A percentile compares a stretch with the other conserved stretches of the same genome.
These are phyloP conservation scores for Monopterus albus DNA, from an alignment of 2,113 vertebrate species.

Conservation along the genomic window DNA sequence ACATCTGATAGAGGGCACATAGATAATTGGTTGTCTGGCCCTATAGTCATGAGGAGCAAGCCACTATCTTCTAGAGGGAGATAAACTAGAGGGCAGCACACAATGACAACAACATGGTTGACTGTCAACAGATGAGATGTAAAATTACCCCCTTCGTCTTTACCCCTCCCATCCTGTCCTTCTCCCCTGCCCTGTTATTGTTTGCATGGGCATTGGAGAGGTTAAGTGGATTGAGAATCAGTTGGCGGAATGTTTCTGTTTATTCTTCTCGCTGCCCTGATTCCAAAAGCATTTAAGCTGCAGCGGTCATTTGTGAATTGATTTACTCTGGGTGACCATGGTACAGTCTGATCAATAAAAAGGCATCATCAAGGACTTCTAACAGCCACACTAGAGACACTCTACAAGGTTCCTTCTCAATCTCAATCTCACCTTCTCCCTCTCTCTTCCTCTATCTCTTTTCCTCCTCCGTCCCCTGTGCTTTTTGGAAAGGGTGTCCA, in stretches of 20 bases:
- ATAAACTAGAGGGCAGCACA: slow-evolving; percentile 80
- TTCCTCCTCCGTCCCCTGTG: slow-evolving; percentile 32
- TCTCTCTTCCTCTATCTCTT: slow-evolving; percentile 24
- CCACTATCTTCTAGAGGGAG: slow-evolving; percentile 79
- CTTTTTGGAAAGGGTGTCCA: slow-evolving; percentile 48
- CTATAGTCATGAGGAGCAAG: slow-evolving; percentile 72
- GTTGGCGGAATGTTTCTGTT: slow-evolving; percentile 62
- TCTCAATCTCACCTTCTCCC: slow-evolving; percentile 18
- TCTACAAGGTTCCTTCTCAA: slow-evolving; percentile 4
- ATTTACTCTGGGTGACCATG: slow-evolving; percentile 66
- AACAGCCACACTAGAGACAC: slow-evolving; percentile 17
- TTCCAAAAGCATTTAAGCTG: slow-evolving; percentile 46
- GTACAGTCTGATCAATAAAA: slow-evolving; percentile 71
- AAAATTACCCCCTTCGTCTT: slow-evolving; percentile 59
- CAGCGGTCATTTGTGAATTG: slow-evolving; percentile 68
- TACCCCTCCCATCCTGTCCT: slow-evolving; percentile 36
- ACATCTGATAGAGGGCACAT: slow-evolving; percentile 84
- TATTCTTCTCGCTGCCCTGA: slow-evolving; percentile 43
- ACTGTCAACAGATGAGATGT: slow-evolving; percentile 82
- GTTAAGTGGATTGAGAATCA: slow-evolving; percentile 80
- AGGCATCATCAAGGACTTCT: slow-evolving; percentile 72
- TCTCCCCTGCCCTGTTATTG: slow-evolving; percentile 65
- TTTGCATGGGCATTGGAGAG: slow-evolving; percentile 62
- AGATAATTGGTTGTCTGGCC: slow-evolving; percentile 84
- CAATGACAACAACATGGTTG: slow-evolving; percentile 80